phyloP scores from a whole-genome alignment of 1,140 invertebrate species.

The Drosophila saltans region DNA sequence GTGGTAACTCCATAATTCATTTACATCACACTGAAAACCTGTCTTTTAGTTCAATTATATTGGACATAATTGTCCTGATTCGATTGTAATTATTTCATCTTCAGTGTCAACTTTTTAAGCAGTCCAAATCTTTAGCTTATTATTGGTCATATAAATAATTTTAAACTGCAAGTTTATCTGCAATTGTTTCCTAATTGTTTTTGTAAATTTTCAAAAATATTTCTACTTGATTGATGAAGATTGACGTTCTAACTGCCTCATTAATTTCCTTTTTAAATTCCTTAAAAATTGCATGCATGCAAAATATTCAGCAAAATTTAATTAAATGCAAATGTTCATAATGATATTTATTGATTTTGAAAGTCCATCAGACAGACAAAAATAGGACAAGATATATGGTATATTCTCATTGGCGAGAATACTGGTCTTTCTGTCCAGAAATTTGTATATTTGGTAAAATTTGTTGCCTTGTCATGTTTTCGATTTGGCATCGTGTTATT shows the following conservation, averaged over 20 bases:
- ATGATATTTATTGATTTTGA: constrained; percentile 59
- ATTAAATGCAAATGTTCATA: constrained; percentile 73
- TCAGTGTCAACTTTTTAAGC: no score
- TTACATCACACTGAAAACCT: not conserved
- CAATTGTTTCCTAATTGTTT: not conserved
- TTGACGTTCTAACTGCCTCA: constrained; percentile 65
- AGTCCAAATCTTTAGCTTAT: no score
- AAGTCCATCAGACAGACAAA: constrained; percentile 22
- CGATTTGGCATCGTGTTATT: constrained; percentile 1
- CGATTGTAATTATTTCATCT: no score
- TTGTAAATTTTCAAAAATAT: not conserved
- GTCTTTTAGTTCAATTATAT: not conserved
- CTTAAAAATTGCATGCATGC: constrained; percentile 37
- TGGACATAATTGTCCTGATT: no score
- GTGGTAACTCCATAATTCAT: no score
- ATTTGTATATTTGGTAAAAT: not conserved
- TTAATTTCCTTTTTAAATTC: constrained; percentile 58
- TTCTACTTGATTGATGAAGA: constrained; percentile 67
- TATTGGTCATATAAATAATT: no score
- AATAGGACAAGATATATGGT: constrained; percentile 43
- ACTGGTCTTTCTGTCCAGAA: constrained; percentile 19
- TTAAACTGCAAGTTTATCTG: no score
- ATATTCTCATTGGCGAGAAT: not conserved
- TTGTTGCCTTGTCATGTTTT: constrained; percentile 42
- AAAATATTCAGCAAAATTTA: constrained; percentile 57